These are phyloP conservation scores for Podarcis cretensis DNA, from an alignment of 2,113 vertebrate species.

Conservation along the genomic window DNA sequence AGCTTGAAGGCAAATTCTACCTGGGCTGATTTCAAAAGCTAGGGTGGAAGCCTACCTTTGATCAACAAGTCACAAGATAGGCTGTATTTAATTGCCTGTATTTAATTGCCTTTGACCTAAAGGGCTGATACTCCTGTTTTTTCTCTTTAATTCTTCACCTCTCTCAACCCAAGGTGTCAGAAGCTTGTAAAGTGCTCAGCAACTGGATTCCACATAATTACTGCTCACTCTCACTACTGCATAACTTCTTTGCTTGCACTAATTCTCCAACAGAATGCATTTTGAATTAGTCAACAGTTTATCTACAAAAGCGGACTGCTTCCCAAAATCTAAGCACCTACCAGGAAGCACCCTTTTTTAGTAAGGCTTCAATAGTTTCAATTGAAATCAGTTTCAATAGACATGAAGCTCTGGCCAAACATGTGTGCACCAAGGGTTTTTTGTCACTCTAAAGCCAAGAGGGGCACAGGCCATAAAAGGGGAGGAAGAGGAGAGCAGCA, in stretches of 20 bases:
- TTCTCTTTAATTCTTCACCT: background rate
- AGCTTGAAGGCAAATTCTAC: conserved; percentile 21
- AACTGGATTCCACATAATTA: conserved; percentile 19
- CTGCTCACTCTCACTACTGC: background rate
- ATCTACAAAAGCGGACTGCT: background rate
- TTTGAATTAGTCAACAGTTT: background rate
- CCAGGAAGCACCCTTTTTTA: background rate
- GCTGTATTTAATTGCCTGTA: background rate
- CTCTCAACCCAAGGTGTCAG: background rate
- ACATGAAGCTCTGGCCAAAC: background rate
- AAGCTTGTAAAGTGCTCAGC: background rate
- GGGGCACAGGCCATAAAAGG: conserved; percentile 5
- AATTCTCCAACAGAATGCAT: background rate
- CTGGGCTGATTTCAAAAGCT: conserved; percentile 1
- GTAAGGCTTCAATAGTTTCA: background rate
- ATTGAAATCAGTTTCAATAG: background rate
- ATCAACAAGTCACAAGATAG: conserved; percentile 12
- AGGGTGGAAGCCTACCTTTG: conserved; percentile 5
- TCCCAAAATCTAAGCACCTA: conserved; percentile 2
- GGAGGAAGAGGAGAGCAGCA: background rate
- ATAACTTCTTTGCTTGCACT: background rate
- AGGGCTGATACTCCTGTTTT: background rate
- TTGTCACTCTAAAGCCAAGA: background rate
- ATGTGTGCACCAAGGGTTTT: background rate
- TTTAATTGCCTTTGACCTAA: background rate